phyloP scores from a whole-genome alignment of 2,888 invertebrate species.

The Liposcelis brunnea region DNA sequence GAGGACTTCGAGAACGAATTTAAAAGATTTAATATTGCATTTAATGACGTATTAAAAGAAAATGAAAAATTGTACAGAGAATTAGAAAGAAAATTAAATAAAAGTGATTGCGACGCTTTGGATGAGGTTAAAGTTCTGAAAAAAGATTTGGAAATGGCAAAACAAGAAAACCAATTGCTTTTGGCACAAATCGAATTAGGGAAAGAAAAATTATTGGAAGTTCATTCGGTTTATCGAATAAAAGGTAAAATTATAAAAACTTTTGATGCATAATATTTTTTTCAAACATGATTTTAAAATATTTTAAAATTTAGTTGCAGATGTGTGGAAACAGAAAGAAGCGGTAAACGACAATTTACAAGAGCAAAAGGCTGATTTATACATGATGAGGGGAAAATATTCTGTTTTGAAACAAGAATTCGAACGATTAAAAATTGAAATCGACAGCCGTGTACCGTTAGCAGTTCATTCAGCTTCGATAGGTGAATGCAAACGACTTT shows the following conservation, averaged over 20 bases:
- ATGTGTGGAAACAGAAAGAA: background rate
- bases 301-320: too few relatives aligned
- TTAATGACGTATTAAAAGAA: conserved; percentile 4
- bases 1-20: conserved; percentile 4
- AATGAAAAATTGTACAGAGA: conserved; percentile 6
- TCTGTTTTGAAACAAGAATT: conserved; percentile 3
- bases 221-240: background rate
- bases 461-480: conserved; percentile 5
- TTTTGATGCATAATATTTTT: too few relatives aligned
- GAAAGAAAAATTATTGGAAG: conserved; percentile 2
- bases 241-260: conserved; percentile 3
- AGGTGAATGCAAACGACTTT: conserved; percentile 3
- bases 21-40: background rate
- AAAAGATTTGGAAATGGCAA: background rate
- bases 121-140: conserved; percentile 1
- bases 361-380: conserved; percentile 1
- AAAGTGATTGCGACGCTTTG: background rate
- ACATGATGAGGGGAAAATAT: conserved; percentile 2
- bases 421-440: background rate
- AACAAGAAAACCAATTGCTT: background rate
- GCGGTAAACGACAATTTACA: background rate
- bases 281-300: too few relatives aligned
- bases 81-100: background rate
- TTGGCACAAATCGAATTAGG: background rate
- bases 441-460: background rate